Evolutionary conservation across 2,797 vertebrate species (phyloP), one percentile per base, ranked within the genome.

Genomic region (Tamandua tetradactyla): DNA sequence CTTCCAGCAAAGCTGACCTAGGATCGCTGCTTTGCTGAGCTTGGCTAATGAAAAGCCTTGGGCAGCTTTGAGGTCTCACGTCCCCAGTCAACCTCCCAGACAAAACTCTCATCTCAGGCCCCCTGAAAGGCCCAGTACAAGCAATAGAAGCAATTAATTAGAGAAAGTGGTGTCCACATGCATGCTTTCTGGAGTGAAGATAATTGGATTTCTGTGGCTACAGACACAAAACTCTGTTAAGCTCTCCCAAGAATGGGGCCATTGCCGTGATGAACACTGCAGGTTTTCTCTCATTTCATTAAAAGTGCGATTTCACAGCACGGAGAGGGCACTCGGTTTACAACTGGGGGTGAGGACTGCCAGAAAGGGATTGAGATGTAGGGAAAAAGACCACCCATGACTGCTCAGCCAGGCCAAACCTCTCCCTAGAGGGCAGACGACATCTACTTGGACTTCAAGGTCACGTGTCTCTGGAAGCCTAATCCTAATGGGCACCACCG

Each of bases 171-270:
- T 84, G 55, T 94, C 94, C n/a, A 32, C 61, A 76, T 0, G 4
- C 0, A 6, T 25, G 25, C 75, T 89, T 84, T 89, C 87, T 69
- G 32, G 61, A 84, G 71, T n/a, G n/a, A n/a, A n/a, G n/a, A 61
- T 91, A 79, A 92, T 87, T 84, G 62, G 88, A 87, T 92, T 89
- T 91, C 93, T 61, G 93, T 89, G 44, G 68, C 87, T 84, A 62
- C 0, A 0, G 72, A 85, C 72, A 42, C 40, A 79, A 42, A 61
- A n/a, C n/a, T n/a, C 42, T 69, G 23, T 75, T 72, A 0, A 23
- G 3, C 32, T 47, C 30, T 80, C 22, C 40, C n/a, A 59, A 80
- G 71, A 92, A 81, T 14, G 11, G 57, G 49, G 35, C 52, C 52
- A 10, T 72, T 83, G 76, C 72, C 66, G 5, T 12, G 47, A 64